phyloP scores from a whole-genome alignment of 2,797 vertebrate species.

The Takifugu ocellatus region DNA sequence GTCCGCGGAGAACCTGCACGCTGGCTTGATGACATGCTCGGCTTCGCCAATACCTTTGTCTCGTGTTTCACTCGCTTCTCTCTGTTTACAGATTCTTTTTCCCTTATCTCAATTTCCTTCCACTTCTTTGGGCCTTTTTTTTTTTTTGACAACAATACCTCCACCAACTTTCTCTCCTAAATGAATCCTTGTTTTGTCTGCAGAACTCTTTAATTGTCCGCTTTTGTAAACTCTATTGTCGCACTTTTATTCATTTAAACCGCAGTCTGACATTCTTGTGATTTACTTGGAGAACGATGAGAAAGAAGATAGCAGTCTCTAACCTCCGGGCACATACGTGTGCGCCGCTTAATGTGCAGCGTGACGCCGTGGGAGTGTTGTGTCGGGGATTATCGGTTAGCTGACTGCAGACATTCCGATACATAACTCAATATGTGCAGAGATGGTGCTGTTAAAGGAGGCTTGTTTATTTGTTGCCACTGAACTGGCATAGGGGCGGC shows the following conservation, averaged over 20 bases:
- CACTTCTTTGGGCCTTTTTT: background rate
- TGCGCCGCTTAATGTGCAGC: background rate
- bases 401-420: constrained; percentile 34
- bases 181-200: too few relatives aligned
- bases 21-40: constrained; percentile 2
- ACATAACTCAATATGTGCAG: constrained; percentile 29
- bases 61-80: constrained; percentile 15
- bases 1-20: constrained; percentile 2
- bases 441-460: constrained; percentile 11
- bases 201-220: too few relatives aligned
- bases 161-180: too few relatives aligned
- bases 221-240: too few relatives aligned
- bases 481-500: constrained; percentile 1
- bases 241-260: background rate
- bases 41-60: constrained; percentile 1
- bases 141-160: background rate
- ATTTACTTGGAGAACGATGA: constrained; percentile 18
- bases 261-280: background rate
- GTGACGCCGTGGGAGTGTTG: constrained; percentile 15
- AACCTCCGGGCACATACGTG: constrained; percentile 7
- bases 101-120: constrained; percentile 3
- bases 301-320: constrained; percentile 12
- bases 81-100: constrained; percentile 5
- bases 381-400: constrained; percentile 1
- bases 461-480: constrained; percentile 3